Evolutionary conservation across 2,113 vertebrate genomes (phyloP), one percentile per base, ranked within the genome.

Genomic region (Talpa occidentalis): DNA sequence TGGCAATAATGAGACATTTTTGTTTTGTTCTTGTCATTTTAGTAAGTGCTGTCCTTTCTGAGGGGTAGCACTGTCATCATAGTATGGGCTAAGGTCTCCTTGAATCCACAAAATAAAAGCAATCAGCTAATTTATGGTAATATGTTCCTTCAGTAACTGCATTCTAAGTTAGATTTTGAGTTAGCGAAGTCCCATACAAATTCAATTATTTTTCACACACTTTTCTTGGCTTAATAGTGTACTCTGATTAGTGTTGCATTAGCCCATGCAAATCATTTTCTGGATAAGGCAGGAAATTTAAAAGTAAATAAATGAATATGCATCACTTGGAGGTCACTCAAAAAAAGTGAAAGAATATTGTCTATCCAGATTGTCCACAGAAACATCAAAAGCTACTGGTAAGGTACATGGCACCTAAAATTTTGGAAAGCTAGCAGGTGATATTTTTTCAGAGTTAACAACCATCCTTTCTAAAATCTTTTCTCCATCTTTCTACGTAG

Each of bases 241-340:
- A 42, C 52, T 64, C 52, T 92, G 59, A 92, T 95, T 85, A 88
- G 73, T 56, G 28, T 77, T 84, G 37, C 22, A 72, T 76, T 90
- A 88, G 44, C 35, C 88, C 19, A 66, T 92, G 47, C 60, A 93
- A 84, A 86, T 82, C 62, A 85, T 93, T 77, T 88, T 93, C 49
- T 69, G 44, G 82, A 28, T 79, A 93, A 89, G 22, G 10, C 44
- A 87, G 44, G n/a, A 24, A 67, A 66, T 77, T 89, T n/a, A 85
- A 86, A 88, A 94, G 82, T 62, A 92, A 90, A 91, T 78, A 64
- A 93, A 66, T 44, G 90, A 90, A 82, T 91, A 30, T 5, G 28
- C 15, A 69, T 89, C 74, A 12, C 22, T 90, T 69, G 14, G 3
- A 86, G 42, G 30, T 88, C 78, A 81, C 37, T 17, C 32, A 19